Evolutionary conservation across 2,113 vertebrate genomes (phyloP), one percentile per base, ranked within the genome.

Genomic region (Cairina moschata): DNA sequence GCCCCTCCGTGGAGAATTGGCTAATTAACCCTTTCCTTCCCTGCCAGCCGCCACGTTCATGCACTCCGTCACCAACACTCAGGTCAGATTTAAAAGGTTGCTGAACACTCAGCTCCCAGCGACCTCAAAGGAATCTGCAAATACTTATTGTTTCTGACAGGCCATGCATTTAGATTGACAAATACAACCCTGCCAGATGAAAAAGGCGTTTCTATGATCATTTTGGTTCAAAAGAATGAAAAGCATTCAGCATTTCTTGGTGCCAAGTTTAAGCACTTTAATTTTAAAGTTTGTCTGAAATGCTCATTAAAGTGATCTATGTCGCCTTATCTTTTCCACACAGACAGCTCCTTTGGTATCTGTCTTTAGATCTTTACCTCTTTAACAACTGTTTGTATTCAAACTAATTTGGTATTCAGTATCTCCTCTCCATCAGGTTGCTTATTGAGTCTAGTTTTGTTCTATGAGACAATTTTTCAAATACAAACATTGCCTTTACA

Each of bases 141-240:
- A 94, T 93, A 86, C 92, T 92, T 93, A 89, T 31, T 93, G 91
- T 62, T 93, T 82, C 92, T 93, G 95, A 93, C 92, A 89, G 92
- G 40, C 29, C 71, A 76, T 46, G 66, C 66, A 93, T 89, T 91
- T 79, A 85, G 62, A 94, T 56, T 92, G 92, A 91, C 79, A 95
- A 93, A 76, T 75, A 63, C 22, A 50, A 36, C 40, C 21, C 69
- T 89, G 66, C 36, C 67, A 92, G 69, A 79, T 1, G 9, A 84
- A 91, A 78, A 90, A 82, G n/a, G 40, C 81, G 16, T 36, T 80
- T 85, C 74, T 73, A 69, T 76, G 92, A 87, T 72, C n/a, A 79
- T 84, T 93, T 75, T 42, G 74, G 60, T 74, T 90, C 32, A 60
- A 88, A 90, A 75, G 83, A 96, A 91, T 81, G 72, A 96, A 76